These are phyloP conservation scores for Epinephelus malabaricus DNA, from an alignment of 2,797 vertebrate species.

Conservation along the genomic window DNA sequence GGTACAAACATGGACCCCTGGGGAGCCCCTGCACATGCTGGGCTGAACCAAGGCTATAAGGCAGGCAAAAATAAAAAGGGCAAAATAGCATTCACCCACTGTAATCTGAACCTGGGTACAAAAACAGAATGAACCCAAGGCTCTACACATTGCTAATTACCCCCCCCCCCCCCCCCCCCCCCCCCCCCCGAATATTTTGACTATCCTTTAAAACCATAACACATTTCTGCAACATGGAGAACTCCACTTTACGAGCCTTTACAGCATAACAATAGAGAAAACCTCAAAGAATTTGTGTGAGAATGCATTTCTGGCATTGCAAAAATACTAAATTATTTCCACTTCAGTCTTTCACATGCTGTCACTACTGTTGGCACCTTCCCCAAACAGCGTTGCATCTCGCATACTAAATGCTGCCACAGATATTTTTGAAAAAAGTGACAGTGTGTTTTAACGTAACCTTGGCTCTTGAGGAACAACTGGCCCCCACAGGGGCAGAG, in stretches of 20 bases:
- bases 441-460: constrained; percentile 59
- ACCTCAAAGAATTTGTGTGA: constrained; percentile 35
- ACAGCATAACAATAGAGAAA: constrained; percentile 22
- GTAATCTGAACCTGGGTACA: constrained; percentile 54
- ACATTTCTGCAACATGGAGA: constrained; percentile 36
- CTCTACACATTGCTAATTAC: constrained; percentile 32
- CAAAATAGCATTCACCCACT: constrained; percentile 37
- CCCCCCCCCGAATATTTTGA: constrained; percentile 38
- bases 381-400: constrained; percentile 29
- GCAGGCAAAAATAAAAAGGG: constrained; percentile 51
- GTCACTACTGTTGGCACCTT: constrained; percentile 27
- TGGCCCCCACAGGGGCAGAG: constrained; percentile 54
- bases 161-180: too few relatives aligned
- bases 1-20: constrained; percentile 41
- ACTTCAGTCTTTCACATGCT: constrained; percentile 25
- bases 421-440: constrained; percentile 55
- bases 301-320: constrained; percentile 48
- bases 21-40: constrained; percentile 45
- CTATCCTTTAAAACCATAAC: constrained; percentile 38
- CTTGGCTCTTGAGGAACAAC: constrained; percentile 62
- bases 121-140: constrained; percentile 25
- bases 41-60: constrained; percentile 47
- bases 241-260: constrained; percentile 30
- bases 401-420: constrained; percentile 48
- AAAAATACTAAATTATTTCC: constrained; percentile 56